These are phyloP conservation scores for Lipophrys pholis DNA, from an alignment of 2,113 vertebrate species.

Conservation along the genomic window DNA sequence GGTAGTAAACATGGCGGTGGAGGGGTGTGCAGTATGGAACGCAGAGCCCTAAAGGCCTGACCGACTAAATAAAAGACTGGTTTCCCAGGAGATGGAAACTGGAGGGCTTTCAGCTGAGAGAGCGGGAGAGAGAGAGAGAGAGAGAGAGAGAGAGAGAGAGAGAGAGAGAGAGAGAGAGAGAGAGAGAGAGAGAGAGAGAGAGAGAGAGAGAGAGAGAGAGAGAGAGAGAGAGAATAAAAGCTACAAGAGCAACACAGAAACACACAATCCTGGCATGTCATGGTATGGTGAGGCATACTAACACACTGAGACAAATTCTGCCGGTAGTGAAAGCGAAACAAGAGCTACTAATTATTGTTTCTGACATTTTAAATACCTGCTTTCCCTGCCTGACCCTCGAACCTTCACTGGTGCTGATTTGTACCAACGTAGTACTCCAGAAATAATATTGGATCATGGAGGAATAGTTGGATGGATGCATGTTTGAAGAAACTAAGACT, in stretches of 20 bases:
- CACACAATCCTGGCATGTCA: constrained; percentile 20
- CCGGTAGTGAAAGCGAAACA: background rate
- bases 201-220: background rate
- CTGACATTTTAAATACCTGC: background rate
- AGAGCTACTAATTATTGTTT: background rate
- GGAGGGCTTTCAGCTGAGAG: constrained; percentile 41
- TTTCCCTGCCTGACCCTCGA: background rate
- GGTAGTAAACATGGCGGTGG: constrained; percentile 36
- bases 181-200: background rate
- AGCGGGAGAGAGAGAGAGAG: background rate
- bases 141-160: background rate
- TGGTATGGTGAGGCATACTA: constrained; percentile 35
- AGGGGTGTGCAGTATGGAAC: constrained; percentile 49
- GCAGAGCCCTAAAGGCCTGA: constrained; percentile 59
- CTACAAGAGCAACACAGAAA: constrained; percentile 2
- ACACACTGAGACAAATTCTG: background rate
- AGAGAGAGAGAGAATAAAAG: background rate
- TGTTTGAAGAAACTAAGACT: too few relatives aligned
- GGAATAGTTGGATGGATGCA: too few relatives aligned
- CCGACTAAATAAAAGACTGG: constrained; percentile 63
- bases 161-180: background rate
- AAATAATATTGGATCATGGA: too few relatives aligned
- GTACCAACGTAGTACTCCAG: too few relatives aligned
- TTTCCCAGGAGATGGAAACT: constrained; percentile 73
- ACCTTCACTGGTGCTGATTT: too few relatives aligned